These are phyloP conservation scores for Gobiocypris rarus DNA, from an alignment of 2,113 vertebrate species.

Conservation along the genomic window DNA sequence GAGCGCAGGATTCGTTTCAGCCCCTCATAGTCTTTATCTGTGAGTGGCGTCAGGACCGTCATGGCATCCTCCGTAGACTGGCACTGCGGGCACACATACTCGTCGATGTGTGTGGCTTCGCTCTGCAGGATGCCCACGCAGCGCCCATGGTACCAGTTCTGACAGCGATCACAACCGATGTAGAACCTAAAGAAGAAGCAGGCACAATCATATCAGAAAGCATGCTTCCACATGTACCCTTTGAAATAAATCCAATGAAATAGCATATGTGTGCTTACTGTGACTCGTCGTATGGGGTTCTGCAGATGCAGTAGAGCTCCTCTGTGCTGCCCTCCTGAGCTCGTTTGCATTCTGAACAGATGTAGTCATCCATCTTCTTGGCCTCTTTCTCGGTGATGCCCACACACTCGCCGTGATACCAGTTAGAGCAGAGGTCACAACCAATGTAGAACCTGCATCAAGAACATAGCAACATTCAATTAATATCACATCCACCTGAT, in stretches of 20 bases:
- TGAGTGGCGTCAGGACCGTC: slow-evolving; percentile 96
- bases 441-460: slow-evolving; percentile 97
- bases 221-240: not conserved
- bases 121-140: slow-evolving; percentile 98
- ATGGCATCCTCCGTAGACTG: slow-evolving; percentile 99
- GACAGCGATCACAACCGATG: slow-evolving; percentile 97
- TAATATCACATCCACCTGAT: not conserved
- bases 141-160: slow-evolving; percentile 99
- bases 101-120: slow-evolving; percentile 95
- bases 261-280: slow-evolving; percentile 63
- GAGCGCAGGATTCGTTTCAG: slow-evolving; percentile 94
- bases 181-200: slow-evolving; percentile 83
- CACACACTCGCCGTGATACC: slow-evolving; percentile 98
- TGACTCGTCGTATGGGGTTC: slow-evolving; percentile 79
- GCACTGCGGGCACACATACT: slow-evolving; percentile 97
- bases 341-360: slow-evolving; percentile 97
- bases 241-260: not conserved
- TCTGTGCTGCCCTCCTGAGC: slow-evolving; percentile 96
- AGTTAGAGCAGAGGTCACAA: slow-evolving; percentile 99
- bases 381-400: slow-evolving; percentile 99
- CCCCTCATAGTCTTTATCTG: slow-evolving; percentile 96
- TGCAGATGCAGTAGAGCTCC: slow-evolving; percentile 82
- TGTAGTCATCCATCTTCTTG: slow-evolving; percentile 99
- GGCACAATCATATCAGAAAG: not conserved
- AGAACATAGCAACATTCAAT: not conserved